Base-by-base conservation (phyloP, 2,888 invertebrate genomes). In the Poecilobothrus nobilitatus region DNA sequence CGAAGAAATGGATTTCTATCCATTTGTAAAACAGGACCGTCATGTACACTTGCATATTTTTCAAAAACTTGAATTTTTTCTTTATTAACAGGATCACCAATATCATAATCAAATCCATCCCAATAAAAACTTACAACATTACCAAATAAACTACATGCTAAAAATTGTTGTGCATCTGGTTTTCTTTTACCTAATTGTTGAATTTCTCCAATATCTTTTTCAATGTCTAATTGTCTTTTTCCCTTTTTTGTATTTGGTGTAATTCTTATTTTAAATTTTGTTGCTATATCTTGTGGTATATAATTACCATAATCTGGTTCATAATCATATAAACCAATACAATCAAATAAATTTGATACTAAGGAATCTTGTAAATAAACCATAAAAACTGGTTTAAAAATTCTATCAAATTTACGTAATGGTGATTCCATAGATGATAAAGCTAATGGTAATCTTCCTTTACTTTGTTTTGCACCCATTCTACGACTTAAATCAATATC, bases 51-150 rank as follows among this genome's bases (percentile, higher is more conserved):
- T 65, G 84, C 84, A 71, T 81, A 84, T 70, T 75, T 74, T 0
- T 69, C 65, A 1, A 80, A 84, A 76, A 74, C 78, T 68, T 82
- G 80, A 3, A 82, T 77, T 5, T 74, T 74, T 74, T 91, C 90
- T 9, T 84, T 86, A 74, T 87, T 87, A 0, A 89, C 84, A 0
- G 82, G 77, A 74, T 86, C 84, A 0, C 87, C 89, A 5, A 67
- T 41, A 62, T 22, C 88, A 8, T 87, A 87, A 67, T 88, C 87
- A 74, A 86, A 86, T 18, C 91, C 91, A 74, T 89, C 87, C 89
- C 90, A 92, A 0, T 83, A 73, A 18, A 80, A 68, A 1, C 75
- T 71, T 15, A 76, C 71, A 6, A 81, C 73, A 27, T 75, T 74
- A 0, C 81, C 81, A 63, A 78, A 78, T 66, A 78, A 75, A 2